These are phyloP conservation scores for Bemisia tabaci DNA, from an alignment of 1,140 invertebrate genomes.

Conservation along the genomic window DNA sequence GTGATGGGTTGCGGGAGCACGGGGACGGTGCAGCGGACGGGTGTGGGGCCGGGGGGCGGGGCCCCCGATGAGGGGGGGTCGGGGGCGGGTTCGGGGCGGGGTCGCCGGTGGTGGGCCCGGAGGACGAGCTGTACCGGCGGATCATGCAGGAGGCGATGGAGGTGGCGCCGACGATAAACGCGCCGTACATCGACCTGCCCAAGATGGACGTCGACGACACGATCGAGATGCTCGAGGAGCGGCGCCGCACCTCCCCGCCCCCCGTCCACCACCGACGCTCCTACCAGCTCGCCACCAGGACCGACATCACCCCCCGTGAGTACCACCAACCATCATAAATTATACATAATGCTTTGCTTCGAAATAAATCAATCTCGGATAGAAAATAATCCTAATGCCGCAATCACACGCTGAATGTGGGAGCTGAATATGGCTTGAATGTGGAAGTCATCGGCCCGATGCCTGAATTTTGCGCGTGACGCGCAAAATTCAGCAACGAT, in stretches of 20 bases:
- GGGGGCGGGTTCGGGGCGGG: too few relatives aligned
- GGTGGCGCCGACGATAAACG: conserved; percentile 20
- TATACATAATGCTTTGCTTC: too few relatives aligned
- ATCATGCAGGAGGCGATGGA: conserved; percentile 25
- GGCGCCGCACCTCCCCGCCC: conserved; percentile 6
- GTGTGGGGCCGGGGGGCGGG: too few relatives aligned
- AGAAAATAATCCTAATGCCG: too few relatives aligned
- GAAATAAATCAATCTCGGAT: too few relatives aligned
- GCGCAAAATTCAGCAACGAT: too few relatives aligned
- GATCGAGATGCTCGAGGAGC: conserved; percentile 9
- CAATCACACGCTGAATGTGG: too few relatives aligned
- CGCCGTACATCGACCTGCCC: conserved; percentile 18
- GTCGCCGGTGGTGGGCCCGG: conserved; percentile 4
- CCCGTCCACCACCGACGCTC: conserved; percentile 19
- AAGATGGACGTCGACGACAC: conserved; percentile 14
- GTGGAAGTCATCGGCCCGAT: too few relatives aligned
- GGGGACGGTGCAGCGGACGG: neutral
- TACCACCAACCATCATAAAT: too few relatives aligned
- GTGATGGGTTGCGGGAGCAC: neutral
- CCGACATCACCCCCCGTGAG: conserved; percentile 5
- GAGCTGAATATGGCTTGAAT: too few relatives aligned
- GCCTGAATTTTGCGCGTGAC: too few relatives aligned
- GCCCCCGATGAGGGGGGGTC: too few relatives aligned
- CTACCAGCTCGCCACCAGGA: conserved; percentile 21
- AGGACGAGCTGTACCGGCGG: conserved; percentile 20